Evolutionary conservation across 2,113 vertebrate species (phyloP), one percentile per base, ranked within the genome.

Genomic region (Paralichthys olivaceus): DNA sequence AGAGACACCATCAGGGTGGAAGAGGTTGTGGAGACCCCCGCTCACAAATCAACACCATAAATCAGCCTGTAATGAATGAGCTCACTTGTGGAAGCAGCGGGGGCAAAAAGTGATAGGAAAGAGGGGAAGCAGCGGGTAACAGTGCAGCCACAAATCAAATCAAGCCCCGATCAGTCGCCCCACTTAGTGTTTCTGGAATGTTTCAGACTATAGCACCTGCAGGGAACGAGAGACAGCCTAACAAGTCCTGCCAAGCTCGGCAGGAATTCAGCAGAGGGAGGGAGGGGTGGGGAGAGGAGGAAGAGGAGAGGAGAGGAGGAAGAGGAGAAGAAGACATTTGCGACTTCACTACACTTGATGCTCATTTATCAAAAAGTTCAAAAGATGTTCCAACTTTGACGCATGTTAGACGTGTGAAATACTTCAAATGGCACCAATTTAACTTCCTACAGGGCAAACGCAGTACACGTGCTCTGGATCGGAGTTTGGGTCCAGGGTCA

Each of bases 181-280:
- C 84, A 79, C 71, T 88, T 68, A 81, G 83, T 3, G 60, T 76
- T 83, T 69, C 37, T 87, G 92, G 90, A 93, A 92, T 92, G 81
- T 92, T 89, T 84, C 75, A 88, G 89, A 81, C 82, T 85, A 77
- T 77, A 80, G 91, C 86, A 93, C 90, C 92, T 93, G 92, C 87
- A 91, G 90, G 86, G 85, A 91, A 79, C 23, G 40, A 77, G 84
- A 87, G 66, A 87, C 59, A 66, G 74, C 72, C 69, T 4, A 64
- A 89, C 93, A 93, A 83, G 93, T 93, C 84, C 84, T 81, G 81
- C 92, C 89, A 93, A 86, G 91, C 79, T 90, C 69, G 9, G 40
- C 37, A 80, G 87, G 91, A 91, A 93, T 93, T 91, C 79, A 71
- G 11, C 32, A 17, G n/a, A 34, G 7, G 3, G 14, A n/a, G 11